Conservation (phyloP, 2,113 vertebrate species). For the Mohoua ochrocephala region DNA sequence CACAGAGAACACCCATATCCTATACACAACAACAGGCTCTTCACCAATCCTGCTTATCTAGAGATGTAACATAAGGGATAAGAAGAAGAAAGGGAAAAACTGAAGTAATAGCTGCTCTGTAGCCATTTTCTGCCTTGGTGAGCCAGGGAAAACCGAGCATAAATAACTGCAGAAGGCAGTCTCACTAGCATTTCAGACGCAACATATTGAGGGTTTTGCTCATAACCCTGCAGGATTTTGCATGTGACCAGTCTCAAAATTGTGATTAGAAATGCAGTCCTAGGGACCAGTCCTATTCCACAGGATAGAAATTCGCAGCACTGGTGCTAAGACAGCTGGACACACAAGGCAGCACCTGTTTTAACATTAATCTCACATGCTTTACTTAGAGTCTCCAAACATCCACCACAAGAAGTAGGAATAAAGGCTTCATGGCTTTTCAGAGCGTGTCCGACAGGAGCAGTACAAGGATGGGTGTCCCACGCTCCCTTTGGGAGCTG, state of each 20-base stretch:
- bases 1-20: background rate
- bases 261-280: background rate
- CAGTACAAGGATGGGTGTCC: background rate
- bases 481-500: background rate
- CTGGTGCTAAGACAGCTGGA: background rate
- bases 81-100: background rate
- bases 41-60: background rate
- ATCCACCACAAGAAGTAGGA: background rate
- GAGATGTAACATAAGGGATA: background rate
- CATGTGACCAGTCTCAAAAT: background rate
- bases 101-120: background rate
- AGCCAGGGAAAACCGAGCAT: background rate
- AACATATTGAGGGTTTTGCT: background rate
- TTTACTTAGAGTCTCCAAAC: background rate
- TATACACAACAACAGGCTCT: background rate
- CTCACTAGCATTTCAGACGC: background rate
- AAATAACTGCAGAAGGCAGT: background rate
- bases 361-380: background rate
- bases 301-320: background rate
- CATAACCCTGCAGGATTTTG: background rate
- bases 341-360: background rate
- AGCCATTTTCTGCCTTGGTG: background rate
- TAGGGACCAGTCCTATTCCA: background rate
- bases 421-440: background rate
- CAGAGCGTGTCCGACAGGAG: accelerated